Evolutionary conservation across 2,113 vertebrate genomes (phyloP).

Genomic region (Butorides virescens): DNA sequence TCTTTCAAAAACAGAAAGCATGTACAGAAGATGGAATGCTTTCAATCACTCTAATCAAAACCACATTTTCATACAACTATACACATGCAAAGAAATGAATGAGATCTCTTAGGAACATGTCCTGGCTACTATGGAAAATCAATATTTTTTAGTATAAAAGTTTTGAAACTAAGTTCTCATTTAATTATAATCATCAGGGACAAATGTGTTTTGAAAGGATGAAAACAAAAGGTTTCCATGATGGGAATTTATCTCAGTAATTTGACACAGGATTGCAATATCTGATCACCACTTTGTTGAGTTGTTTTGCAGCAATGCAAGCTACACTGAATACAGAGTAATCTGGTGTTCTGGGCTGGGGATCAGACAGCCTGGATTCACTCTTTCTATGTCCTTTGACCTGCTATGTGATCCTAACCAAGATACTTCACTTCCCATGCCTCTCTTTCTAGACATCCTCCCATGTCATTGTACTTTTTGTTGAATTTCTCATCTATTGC

Average conservation of each 20-base stretch:
- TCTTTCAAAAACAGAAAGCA: neutral
- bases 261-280: neutral
- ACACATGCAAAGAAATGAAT: neutral
- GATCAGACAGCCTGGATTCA: neutral
- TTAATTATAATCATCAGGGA: neutral
- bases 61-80: neutral
- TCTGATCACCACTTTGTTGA: neutral
- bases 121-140: neutral
- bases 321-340: neutral
- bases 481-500: neutral
- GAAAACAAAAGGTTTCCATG: neutral
- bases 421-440: neutral
- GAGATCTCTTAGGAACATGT: neutral
- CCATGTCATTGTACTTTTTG: neutral
- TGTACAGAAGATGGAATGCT: neutral
- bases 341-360: neutral
- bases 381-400: neutral
- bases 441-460: neutral
- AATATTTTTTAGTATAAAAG: neutral
- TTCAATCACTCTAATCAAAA: neutral
- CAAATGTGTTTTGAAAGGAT: neutral
- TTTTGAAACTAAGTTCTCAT: neutral
- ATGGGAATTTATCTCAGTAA: neutral
- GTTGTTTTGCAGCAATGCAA: neutral
- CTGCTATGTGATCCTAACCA: neutral